Conservation (phyloP, 2,888 invertebrate species). For the Teinopalpus imperialis region DNA sequence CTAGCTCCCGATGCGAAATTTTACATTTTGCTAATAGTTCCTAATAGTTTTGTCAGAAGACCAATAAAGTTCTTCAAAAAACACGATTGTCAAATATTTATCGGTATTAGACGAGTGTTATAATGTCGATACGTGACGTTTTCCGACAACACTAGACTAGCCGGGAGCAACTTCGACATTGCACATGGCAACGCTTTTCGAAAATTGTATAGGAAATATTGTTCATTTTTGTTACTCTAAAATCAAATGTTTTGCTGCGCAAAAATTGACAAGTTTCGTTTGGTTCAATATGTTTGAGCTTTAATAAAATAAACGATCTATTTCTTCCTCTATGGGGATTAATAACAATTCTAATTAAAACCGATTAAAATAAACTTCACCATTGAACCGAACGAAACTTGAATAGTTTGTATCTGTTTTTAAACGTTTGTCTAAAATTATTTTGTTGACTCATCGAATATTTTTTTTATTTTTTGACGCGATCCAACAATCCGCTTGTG, state of each 20-base stretch:
- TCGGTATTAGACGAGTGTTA: too few relatives aligned
- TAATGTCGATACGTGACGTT: background rate
- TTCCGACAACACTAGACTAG: background rate
- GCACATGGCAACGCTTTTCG: conserved; percentile 1
- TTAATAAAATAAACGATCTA: too few relatives aligned
- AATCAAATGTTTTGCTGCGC: conserved; percentile 15
- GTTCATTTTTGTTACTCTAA: conserved; percentile 7
- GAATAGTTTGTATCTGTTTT: conserved; percentile 8
- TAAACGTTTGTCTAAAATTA: background rate
- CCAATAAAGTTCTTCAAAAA: too few relatives aligned
- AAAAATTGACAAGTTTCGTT: background rate
- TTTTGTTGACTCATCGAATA: conserved; percentile 7
- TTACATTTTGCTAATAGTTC: too few relatives aligned
- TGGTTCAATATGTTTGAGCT: conserved; percentile 6
- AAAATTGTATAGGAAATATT: conserved; percentile 12
- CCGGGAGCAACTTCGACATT: background rate
- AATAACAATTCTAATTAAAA: too few relatives aligned
- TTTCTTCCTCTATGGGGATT: too few relatives aligned
- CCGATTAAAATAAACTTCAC: background rate
- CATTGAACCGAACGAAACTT: conserved; percentile 1
- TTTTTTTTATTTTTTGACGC: conserved; percentile 26
- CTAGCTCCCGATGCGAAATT: background rate
- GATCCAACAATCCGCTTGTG: conserved; percentile 28
- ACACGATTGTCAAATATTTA: too few relatives aligned
- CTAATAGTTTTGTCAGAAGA: conserved; percentile 1